phyloP scores from a whole-genome alignment of 2,797 vertebrate species.

The Xenentodon cancila region DNA sequence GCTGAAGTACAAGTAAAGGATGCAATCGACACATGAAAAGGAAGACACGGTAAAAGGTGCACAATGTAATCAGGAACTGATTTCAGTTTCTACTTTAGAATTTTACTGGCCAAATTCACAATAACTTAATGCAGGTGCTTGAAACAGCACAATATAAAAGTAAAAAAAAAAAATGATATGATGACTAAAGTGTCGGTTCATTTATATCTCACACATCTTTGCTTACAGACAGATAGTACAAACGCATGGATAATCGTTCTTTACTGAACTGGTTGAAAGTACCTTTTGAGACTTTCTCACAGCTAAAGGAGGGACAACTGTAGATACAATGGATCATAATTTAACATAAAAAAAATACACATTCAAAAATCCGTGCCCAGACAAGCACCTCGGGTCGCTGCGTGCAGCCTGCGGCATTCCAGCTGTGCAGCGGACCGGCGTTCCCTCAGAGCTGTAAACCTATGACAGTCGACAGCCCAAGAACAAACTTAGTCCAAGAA shows the following conservation, averaged over 20 bases:
- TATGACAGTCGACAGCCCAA: background rate
- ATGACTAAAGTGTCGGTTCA: slow-evolving; percentile 11
- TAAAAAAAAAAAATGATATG: background rate
- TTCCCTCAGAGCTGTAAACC: too few relatives aligned
- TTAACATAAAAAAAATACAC: slow-evolving; percentile 7
- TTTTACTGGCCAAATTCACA: background rate
- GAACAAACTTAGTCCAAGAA: background rate
- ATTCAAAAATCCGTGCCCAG: slow-evolving; percentile 20
- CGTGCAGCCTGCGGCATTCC: background rate
- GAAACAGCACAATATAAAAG: slow-evolving; percentile 27
- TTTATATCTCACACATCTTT: too few relatives aligned
- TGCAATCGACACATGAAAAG: slow-evolving; percentile 31
- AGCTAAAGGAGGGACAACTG: background rate
- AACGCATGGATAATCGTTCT: background rate
- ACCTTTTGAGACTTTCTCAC: too few relatives aligned
- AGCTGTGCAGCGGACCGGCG: background rate
- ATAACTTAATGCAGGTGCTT: slow-evolving; percentile 21
- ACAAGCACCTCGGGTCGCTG: slow-evolving; percentile 17
- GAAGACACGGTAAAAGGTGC: slow-evolving; percentile 45
- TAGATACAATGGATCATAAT: slow-evolving; percentile 24
- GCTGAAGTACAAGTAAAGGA: slow-evolving; percentile 25
- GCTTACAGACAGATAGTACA: background rate
- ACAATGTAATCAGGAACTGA: slow-evolving; percentile 14
- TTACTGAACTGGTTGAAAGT: slow-evolving; percentile 4
- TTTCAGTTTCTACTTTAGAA: slow-evolving; percentile 14